These are phyloP conservation scores for Bolborhynchus lineola DNA, from an alignment of 2,113 vertebrate genomes.

Conservation along the genomic window DNA sequence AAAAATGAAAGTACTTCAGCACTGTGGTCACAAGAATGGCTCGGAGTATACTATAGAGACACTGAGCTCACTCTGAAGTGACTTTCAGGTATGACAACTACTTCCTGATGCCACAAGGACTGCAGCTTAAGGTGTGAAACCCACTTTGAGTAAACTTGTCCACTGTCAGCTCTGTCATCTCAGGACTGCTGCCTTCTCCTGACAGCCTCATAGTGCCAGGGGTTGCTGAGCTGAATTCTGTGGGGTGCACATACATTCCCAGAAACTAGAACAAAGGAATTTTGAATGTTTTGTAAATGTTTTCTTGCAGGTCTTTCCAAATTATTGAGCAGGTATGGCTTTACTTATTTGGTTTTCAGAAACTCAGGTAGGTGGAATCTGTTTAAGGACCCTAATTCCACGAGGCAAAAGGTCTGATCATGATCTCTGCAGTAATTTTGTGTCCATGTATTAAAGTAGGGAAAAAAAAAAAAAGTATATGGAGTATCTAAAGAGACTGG, in stretches of 20 bases:
- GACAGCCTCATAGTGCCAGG: accelerated
- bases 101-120: accelerated
- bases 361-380: background rate
- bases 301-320: background rate
- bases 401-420: background rate
- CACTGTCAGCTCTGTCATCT: background rate
- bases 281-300: background rate
- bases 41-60: background rate
- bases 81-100: background rate
- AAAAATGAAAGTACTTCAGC: background rate
- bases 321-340: background rate
- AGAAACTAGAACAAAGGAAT: background rate
- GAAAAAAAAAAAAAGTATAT: background rate
- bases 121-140: background rate
- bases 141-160: background rate
- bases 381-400: background rate
- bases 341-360: background rate
- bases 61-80: background rate
- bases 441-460: background rate
- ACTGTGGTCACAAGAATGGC: background rate
- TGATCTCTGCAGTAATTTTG: background rate
- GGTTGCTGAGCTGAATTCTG: background rate
- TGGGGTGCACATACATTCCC: background rate
- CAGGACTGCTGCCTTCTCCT: background rate
- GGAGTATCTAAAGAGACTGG: background rate